Evolutionary conservation across 1,140 invertebrate species (phyloP).

Genomic region (Zophobas atratus): DNA sequence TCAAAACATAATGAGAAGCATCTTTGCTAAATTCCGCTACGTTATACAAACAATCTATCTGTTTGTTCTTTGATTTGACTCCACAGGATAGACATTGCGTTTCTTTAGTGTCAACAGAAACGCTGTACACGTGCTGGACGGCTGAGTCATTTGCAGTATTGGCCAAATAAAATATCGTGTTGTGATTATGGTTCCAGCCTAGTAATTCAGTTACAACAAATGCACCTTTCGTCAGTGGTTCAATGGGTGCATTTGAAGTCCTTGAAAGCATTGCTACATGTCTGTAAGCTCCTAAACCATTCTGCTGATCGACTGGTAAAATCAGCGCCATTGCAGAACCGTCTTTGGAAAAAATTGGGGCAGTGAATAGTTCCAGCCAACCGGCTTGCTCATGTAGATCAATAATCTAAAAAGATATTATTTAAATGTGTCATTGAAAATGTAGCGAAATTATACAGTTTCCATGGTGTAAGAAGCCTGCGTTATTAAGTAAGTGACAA

Average conservation of each 20-base stretch:
- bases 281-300: conserved; percentile 74
- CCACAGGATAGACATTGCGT: conserved; percentile 76
- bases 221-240: conserved; percentile 80
- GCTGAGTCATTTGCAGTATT: conserved; percentile 74
- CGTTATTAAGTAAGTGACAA: conserved; percentile 59
- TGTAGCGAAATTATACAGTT: conserved; percentile 4
- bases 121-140: conserved; percentile 76
- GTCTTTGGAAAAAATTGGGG: conserved; percentile 74
- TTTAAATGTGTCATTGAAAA: no score
- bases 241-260: conserved; percentile 59
- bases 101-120: conserved; percentile 64
- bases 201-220: conserved; percentile 87
- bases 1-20: conserved; percentile 78
- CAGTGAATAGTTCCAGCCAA: conserved; percentile 79
- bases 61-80: conserved; percentile 68
- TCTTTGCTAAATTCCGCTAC: conserved; percentile 80
- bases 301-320: conserved; percentile 75
- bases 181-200: conserved; percentile 80
- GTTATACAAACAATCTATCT: conserved; percentile 77
- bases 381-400: conserved; percentile 72
- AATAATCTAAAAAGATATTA: conserved; percentile 28
- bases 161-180: conserved; percentile 79
- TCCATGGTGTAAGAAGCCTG: neutral
- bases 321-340: conserved; percentile 67
- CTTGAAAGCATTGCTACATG: conserved; percentile 75